Base-by-base conservation (phyloP, 2,113 vertebrate species). In the Alligator sinensis region DNA sequence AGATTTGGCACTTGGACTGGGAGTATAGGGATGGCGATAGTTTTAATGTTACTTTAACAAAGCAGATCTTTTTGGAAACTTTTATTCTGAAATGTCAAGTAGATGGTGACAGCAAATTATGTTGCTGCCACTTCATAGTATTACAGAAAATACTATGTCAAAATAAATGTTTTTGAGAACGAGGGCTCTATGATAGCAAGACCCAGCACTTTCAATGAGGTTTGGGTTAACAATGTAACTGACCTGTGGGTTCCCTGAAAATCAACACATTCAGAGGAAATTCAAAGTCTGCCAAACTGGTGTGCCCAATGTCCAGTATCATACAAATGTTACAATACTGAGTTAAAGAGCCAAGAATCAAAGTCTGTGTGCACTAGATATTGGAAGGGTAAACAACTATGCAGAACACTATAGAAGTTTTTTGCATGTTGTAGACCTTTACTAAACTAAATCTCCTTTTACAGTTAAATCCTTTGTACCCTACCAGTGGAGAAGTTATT, bases 291-390 rank as follows among this genome's bases (percentile, higher is more conserved):
- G 7, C 86, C 96, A 96, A 91, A 87, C 9, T 77, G 74, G 38
- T 86, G 95, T 95, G 79, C 92, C 14, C 72, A 78, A 12, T 77
- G 84, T 93, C 75, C 4, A 11, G 54, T 78, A 93, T 1, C 6
- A 68, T 97, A 80, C 95, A 96, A 96, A 74, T 38, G 89, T 93
- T 76, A 94, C 88, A 97, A 85, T 97, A 79, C 84, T 97, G 96
- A 91, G 93, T 85, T 16, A 95, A 96, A 74, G 76, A 95, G 93
- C 93, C 92, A 93, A 95, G 75, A 82, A 77, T 89, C 70, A 96
- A 88, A 86, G 97, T 97, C 95, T 94, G 86, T 97, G 94, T 97
- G 77, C 84, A 96, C 94, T 92, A 92, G 80, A 95, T 80, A 87
- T 81, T 83, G 84, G 59, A 90, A 75, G 77, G 59, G 11, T 91